These are phyloP conservation scores for Drosophila trichaetosa DNA, from an alignment of 2,888 invertebrate species.

Conservation along the genomic window DNA sequence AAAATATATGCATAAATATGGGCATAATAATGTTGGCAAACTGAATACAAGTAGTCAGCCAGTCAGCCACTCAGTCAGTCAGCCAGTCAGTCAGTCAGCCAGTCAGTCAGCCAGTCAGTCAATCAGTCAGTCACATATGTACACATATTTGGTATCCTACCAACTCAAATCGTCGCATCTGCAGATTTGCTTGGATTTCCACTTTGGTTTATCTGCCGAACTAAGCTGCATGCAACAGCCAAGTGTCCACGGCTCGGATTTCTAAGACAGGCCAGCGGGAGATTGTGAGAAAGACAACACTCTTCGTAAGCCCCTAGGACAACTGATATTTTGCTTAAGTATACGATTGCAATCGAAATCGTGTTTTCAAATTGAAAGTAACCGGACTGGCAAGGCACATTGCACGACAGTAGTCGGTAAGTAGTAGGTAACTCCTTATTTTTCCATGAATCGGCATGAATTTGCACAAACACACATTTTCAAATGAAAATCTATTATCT, in stretches of 20 bases:
- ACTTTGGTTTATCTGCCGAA: constrained; percentile 18
- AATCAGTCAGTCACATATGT: constrained; percentile 4
- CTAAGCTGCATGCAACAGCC: constrained; percentile 43
- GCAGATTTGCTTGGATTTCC: neutral
- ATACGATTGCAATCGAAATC: constrained; percentile 57
- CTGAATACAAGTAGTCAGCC: neutral
- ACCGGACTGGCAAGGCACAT: constrained; percentile 17
- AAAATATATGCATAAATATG: constrained; percentile 43
- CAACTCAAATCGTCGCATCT: neutral
- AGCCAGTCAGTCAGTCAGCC: constrained; percentile 1
- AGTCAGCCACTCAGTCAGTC: neutral
- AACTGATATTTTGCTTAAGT: constrained; percentile 54
- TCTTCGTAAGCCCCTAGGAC: constrained; percentile 40
- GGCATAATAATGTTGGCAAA: constrained; percentile 15
- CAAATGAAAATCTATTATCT: neutral
- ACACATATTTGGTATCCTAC: constrained; percentile 18
- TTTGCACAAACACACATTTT: neutral
- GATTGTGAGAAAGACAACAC: constrained; percentile 26
- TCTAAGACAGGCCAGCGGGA: constrained; percentile 35
- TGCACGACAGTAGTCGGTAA: neutral
- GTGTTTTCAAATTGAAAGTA: constrained; percentile 47
- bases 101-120: constrained; percentile 4
- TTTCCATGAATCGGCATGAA: neutral
- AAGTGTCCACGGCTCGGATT: constrained; percentile 50
- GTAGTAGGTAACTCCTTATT: neutral